Evolutionary conservation across 2,888 invertebrate species (phyloP), one percentile per base, ranked within the genome.

Genomic region (Pseudanteris insignis): DNA sequence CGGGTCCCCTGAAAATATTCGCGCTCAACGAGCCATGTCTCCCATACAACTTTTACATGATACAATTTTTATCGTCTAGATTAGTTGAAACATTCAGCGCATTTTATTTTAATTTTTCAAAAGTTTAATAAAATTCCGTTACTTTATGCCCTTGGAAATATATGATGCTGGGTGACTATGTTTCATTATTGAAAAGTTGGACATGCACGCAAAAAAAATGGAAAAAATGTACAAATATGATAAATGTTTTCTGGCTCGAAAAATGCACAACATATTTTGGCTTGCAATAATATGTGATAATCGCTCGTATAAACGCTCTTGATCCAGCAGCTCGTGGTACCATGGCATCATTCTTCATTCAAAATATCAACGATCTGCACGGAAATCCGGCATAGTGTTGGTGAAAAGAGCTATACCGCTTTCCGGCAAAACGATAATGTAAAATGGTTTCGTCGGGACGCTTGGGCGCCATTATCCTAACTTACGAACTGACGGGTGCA

Each of bases 1-100:
- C 40, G 60, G 51, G 66, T 70, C 3, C 70, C 73, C 69, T 67
- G 47, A 44, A 67, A 65, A 70, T 75, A 76, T 76, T 72, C 74
- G 55, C 67, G 75, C 78, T 77, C 79, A 79, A 78, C 77, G 73
- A 78, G 74, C 72, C 75, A 68, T 77, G 50, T 40, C 54, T 32
- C n/a, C n/a, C n/a, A n/a, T n/a, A n/a, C n/a, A n/a, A n/a, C n/a
- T n/a, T n/a, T n/a, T n/a, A n/a, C n/a, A n/a, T n/a, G n/a, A n/a
- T n/a, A n/a, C n/a, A n/a, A n/a, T n/a, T n/a, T n/a, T n/a, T n/a
- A n/a, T n/a, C n/a, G n/a, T n/a, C n/a, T n/a, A n/a, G n/a, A n/a
- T n/a, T n/a, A n/a, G n/a, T n/a, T n/a, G n/a, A n/a, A n/a, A n/a
- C n/a, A n/a, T n/a, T n/a, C n/a, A n/a, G n/a, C n/a, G n/a, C n/a